These are phyloP conservation scores for Elymnias hypermnestra DNA, from an alignment of 1,140 invertebrate species.

Conservation along the genomic window DNA sequence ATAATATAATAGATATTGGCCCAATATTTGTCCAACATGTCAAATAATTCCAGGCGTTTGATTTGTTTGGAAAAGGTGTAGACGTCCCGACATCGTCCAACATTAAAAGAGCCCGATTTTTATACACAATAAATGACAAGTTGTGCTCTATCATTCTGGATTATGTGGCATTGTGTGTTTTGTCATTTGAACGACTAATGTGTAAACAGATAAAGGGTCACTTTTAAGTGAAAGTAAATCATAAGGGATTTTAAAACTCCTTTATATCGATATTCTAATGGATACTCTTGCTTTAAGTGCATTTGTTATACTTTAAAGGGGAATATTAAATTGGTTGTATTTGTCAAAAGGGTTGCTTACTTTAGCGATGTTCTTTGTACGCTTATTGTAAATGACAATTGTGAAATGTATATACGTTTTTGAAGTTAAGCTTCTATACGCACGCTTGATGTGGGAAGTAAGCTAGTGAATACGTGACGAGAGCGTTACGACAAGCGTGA, in stretches of 20 bases:
- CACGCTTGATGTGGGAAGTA: too few species aligned
- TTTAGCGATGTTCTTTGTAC: not conserved
- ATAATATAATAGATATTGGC: too few species aligned
- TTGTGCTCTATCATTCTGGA: conserved; percentile 13
- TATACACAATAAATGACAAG: conserved; percentile 9
- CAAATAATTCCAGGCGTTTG: conserved; percentile 49
- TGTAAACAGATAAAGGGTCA: conserved; percentile 48
- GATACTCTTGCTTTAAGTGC: conserved; percentile 23
- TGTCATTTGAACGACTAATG: conserved; percentile 50
- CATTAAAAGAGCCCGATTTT: conserved; percentile 15
- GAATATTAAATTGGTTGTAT: conserved; percentile 10
- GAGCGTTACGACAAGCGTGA: too few species aligned
- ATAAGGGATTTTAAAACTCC: conserved; percentile 30
- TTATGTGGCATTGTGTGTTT: conserved; percentile 30
- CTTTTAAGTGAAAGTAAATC: conserved; percentile 40
- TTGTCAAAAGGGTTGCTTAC: not conserved
- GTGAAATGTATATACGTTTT: too few species aligned
- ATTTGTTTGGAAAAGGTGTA: conserved; percentile 51
- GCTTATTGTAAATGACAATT: too few species aligned
- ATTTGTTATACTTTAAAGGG: conserved; percentile 20
- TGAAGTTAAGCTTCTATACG: too few species aligned
- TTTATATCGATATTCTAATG: conserved; percentile 23
- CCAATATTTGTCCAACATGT: conserved; percentile 41
- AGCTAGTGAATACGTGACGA: too few species aligned
- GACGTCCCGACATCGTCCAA: conserved; percentile 29